phyloP scores from a whole-genome alignment of 2,113 vertebrate species.

The Crypturellus undulatus region DNA sequence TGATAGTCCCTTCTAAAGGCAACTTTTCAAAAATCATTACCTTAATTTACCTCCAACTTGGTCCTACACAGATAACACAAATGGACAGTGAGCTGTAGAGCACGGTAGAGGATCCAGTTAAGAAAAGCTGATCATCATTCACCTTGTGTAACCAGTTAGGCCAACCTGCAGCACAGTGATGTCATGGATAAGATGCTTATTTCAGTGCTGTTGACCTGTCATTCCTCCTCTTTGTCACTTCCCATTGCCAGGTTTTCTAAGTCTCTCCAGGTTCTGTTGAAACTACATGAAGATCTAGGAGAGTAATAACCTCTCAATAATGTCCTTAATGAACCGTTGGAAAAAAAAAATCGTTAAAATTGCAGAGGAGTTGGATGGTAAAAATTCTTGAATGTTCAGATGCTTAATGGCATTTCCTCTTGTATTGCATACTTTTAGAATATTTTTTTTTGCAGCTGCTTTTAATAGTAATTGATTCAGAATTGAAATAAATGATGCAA shows the following conservation, averaged over 20 bases:
- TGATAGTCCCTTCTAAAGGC: neutral
- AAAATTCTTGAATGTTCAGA: neutral
- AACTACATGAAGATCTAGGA: neutral
- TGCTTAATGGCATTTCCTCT: neutral
- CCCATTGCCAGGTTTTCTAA: neutral
- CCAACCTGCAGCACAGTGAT: neutral
- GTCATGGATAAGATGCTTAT: neutral
- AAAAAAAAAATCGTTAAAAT: neutral
- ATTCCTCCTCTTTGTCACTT: neutral
- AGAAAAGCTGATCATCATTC: neutral
- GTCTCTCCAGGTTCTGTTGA: neutral
- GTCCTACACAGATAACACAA: neutral
- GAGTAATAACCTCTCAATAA: neutral
- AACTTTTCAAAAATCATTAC: neutral
- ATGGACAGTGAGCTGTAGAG: neutral
- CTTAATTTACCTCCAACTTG: neutral
- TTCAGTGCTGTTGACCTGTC: neutral
- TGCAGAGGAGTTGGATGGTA: neutral
- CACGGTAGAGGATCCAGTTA: neutral
- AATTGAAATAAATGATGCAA: neutral
- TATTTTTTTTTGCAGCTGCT: neutral
- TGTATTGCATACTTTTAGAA: neutral
- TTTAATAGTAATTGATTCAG: slow-evolving; percentile 14
- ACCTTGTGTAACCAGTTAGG: neutral
- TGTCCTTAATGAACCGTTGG: neutral